These are phyloP conservation scores for Drosophila subpulchrella DNA, from an alignment of 1,140 invertebrate genomes.

Conservation along the genomic window DNA sequence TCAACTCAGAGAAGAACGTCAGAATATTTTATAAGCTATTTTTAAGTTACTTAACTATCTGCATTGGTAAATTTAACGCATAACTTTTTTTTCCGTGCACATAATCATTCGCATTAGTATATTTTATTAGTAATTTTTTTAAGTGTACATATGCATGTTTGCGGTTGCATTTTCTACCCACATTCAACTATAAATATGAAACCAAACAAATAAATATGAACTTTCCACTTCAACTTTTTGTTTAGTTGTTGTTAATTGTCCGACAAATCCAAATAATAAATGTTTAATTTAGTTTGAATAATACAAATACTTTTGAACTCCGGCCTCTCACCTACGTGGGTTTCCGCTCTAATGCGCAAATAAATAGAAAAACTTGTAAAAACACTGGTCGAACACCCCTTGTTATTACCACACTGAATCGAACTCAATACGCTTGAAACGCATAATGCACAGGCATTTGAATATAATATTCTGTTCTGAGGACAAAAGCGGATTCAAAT, in stretches of 20 bases:
- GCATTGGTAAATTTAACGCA: too few species aligned
- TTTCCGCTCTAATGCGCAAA: too few species aligned
- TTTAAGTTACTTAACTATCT: too few species aligned
- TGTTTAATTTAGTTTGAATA: neutral
- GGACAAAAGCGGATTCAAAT: constrained; percentile 35
- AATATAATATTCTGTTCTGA: constrained; percentile 47
- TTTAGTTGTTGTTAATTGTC: too few species aligned
- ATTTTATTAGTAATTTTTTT: too few species aligned
- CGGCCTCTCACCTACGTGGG: neutral
- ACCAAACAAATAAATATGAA: neutral
- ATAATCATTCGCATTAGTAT: too few species aligned
- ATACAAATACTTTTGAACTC: neutral
- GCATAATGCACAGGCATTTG: constrained; percentile 43
- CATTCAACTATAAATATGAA: neutral
- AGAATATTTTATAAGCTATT: too few species aligned
- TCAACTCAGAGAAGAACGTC: too few species aligned
- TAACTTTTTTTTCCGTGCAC: too few species aligned
- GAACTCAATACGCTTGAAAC: constrained; percentile 48
- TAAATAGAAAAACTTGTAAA: too few species aligned
- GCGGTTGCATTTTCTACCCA: neutral
- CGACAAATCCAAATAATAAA: neutral
- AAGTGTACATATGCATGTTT: neutral
- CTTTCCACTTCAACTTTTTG: neutral
- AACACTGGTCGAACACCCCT: too few species aligned
- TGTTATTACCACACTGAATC: constrained; percentile 32